Base-by-base conservation (phyloP, 2,113 vertebrate species). In the Hypomesus transpacificus region DNA sequence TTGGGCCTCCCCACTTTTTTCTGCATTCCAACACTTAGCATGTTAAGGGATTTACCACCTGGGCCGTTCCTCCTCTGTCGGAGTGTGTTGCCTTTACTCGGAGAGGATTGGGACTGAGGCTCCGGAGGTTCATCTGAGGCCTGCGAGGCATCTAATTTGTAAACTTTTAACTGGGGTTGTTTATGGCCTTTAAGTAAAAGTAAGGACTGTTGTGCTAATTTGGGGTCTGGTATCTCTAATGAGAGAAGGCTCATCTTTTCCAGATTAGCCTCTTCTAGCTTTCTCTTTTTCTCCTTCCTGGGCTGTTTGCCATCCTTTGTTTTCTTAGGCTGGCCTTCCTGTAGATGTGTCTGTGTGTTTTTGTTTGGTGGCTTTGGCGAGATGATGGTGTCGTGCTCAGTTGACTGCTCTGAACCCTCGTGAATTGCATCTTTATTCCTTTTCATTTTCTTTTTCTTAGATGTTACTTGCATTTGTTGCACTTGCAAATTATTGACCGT, bases 111-210 rank as follows among this genome's bases (percentile, higher is more conserved):
- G 56, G 56, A 53, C 9, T 86, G 53, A 7, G 75, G 34, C 77
- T 68, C 54, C 79, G 80, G 58, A 28, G 28, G 16, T 1, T 24
- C 60, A 18, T 67, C 51, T 2, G 87, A 72, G 67, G 89, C 73
- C 68, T 86, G 86, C 58, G 79, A 81, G 34, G 87, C 84, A 46
- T 92, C 90, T 60, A 92, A 75, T 75, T 93, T 93, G 75, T 93
- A 85, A 71, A 93, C 91, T 74, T 92, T 93, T 1, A 93, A 74
- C 72, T 90, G 92, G 4, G 92, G 92, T 65, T 93, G 92, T 78
- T 91, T 93, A 68, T 92, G 92, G 24, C 92, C 92, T 80, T 91
- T 92, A n/a, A 93, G 83, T 39, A 93, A 71, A 51, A 92, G 89
- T 17, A 93, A 75, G 50, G 86, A 80, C 6, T 91, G 90, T 84